A percentile compares a stretch with the other conserved stretches of the same genome.
These are phyloP conservation scores for Baryphthengus martii DNA, from an alignment of 2,113 vertebrate species.

Conservation along the genomic window DNA sequence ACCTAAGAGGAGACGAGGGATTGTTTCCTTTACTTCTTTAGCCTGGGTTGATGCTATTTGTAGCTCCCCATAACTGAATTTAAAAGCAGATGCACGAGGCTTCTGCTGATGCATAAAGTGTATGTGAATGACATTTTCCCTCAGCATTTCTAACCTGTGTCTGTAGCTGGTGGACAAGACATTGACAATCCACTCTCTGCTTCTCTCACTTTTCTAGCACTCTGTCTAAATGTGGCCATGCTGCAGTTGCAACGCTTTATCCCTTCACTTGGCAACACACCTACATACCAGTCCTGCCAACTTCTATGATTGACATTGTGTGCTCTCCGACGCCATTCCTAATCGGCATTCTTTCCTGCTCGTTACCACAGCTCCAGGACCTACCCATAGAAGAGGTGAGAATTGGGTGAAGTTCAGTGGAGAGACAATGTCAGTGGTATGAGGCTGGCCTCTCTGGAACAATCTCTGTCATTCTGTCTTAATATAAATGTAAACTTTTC, in stretches of 20 bases:
- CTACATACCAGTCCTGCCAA: conserved; percentile 91
- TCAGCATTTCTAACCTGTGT: background rate
- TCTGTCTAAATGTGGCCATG: conserved; percentile 91
- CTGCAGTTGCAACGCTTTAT: conserved; percentile 89
- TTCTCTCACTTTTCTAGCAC: conserved; percentile 76
- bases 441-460: background rate
- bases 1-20: background rate
- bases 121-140: background rate
- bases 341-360: conserved; percentile 90
- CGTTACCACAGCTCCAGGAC: conserved; percentile 86
- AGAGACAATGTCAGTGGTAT: background rate
- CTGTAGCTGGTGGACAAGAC: background rate
- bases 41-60: background rate
- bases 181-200: conserved; percentile 7
- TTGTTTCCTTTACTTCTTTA: background rate
- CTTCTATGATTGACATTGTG: conserved; percentile 94
- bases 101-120: background rate
- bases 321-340: conserved; percentile 97
- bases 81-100: background rate
- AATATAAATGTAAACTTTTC: background rate
- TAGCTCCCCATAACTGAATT: background rate
- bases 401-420: background rate
- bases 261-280: conserved; percentile 99
- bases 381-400: conserved; percentile 95
- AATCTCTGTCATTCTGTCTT: background rate